Conservation (phyloP, 1,140 invertebrate genomes). For the Solenopsis invicta region DNA sequence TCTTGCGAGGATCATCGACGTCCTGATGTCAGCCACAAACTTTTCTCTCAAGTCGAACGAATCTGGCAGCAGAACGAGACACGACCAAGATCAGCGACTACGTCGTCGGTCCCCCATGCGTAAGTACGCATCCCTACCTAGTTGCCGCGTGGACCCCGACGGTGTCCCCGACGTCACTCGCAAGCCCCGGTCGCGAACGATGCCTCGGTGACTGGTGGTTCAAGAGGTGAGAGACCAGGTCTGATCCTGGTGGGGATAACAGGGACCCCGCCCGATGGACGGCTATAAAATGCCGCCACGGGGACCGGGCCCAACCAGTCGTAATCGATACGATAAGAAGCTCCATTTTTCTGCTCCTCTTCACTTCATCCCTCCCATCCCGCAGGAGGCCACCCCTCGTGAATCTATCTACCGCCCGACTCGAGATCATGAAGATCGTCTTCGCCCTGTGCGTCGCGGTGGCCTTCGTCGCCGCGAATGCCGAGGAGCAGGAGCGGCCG, state of each 20-base stretch:
- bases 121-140: not conserved
- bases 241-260: constrained; percentile 63
- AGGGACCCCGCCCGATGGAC: constrained; percentile 81
- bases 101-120: not conserved
- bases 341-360: constrained; percentile 55
- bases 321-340: constrained; percentile 80
- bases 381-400: not conserved
- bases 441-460: constrained; percentile 85
- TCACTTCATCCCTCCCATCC: constrained; percentile 10
- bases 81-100: not conserved
- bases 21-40: not conserved
- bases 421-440: constrained; percentile 82
- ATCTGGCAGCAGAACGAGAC: not conserved
- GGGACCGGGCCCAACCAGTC: constrained; percentile 85
- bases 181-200: constrained; percentile 57
- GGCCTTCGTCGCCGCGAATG: constrained; percentile 88
- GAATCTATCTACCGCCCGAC: not conserved
- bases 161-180: constrained; percentile 26
- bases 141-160: not conserved
- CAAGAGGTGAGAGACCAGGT: constrained; percentile 74
- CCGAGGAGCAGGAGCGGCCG: constrained; percentile 87
- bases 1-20: not conserved
- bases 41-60: not conserved
- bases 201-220: constrained; percentile 74
- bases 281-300: constrained; percentile 84